Base-by-base conservation (phyloP, 2,113 vertebrate species). In the Anhinga rufa region DNA sequence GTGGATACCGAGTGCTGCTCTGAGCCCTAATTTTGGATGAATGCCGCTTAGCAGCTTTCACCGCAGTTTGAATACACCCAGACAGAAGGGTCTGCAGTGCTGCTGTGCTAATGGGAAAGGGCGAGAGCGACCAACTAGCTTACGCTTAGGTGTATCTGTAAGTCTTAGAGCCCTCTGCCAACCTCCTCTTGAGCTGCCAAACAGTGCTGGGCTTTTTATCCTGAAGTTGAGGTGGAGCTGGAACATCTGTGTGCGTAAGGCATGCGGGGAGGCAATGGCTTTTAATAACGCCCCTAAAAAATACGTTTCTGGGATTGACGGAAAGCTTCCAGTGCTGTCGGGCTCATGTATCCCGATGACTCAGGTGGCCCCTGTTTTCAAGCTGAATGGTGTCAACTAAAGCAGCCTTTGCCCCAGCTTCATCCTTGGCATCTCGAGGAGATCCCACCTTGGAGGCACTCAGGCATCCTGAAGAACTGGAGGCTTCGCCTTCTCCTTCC, bases 291-390 rank as follows among this genome's bases (percentile, higher is more conserved):
- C 24, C 13, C 8, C 19, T 55, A 9, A 79, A 66, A 70, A 17
- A 20, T 3, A 12, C 0, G 4, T 18, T 2, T 7, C 42, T 60
- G 55, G 70, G 12, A 14, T 29, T 46, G 54, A 5, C 42, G 66
- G 75, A 28, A 68, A 42, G 19, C 25, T 34, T 61, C 36, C 54
- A 61, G 40, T 0, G 4, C 62, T n/a, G 26, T 14, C 0, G 0
- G 36, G 16, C 12, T 92, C 7, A 0, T 3, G 31, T 7, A 9
- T 20, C 48, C 29, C 0, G 0, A 5, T 4, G 34, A 7, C 72
- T 81, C 1, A 1, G 18, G 9, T 52, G 32, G 44, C 46, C 34
- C 10, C 13, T 32, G 48, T 69, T 76, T 79, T 40, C 34, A 55
- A 72, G 32, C 20, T 1, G 4, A 17, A 5, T 1, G 9, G 21